These are phyloP conservation scores for Timema podura DNA, from an alignment of 2,888 invertebrate genomes.

Conservation along the genomic window DNA sequence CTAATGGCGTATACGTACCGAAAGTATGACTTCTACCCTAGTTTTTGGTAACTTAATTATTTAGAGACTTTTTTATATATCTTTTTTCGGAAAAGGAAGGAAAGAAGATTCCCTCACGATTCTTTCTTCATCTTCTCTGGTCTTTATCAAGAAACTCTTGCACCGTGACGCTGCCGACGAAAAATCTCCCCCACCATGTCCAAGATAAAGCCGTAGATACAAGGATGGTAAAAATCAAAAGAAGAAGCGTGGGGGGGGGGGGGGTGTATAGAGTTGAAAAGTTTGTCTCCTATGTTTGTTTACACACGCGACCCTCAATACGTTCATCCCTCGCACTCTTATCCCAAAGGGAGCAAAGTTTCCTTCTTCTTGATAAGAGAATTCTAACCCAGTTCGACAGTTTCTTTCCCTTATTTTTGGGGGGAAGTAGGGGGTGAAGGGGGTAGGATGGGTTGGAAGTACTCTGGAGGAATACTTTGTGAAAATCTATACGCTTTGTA, in stretches of 20 bases:
- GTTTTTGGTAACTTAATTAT: constrained; percentile 16
- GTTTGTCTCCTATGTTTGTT: constrained; percentile 1
- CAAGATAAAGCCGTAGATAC: not conserved
- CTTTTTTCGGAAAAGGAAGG: no score
- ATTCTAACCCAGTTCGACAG: constrained; percentile 13
- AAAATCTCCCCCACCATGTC: not conserved
- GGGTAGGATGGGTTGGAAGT: no score
- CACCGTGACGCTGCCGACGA: not conserved
- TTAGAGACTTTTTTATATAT: constrained; percentile 15
- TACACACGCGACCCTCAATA: constrained; percentile 8
- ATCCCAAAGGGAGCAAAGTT: not conserved
- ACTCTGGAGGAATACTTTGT: no score
- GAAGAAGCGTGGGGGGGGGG: not conserved
- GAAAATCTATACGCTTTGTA: no score
- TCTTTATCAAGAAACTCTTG: constrained; percentile 10
- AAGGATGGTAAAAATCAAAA: not conserved
- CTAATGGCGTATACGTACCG: no score
- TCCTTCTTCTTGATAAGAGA: not conserved
- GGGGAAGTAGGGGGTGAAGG: not conserved
- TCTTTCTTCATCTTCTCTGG: constrained; percentile 13
- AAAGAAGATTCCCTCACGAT: no score
- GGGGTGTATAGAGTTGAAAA: not conserved
- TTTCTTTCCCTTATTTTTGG: constrained; percentile 2
- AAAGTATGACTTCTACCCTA: constrained; percentile 11
- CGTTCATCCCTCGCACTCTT: not conserved